phyloP scores from a whole-genome alignment of 2,797 vertebrate genomes.

The Argyrosomus regius region DNA sequence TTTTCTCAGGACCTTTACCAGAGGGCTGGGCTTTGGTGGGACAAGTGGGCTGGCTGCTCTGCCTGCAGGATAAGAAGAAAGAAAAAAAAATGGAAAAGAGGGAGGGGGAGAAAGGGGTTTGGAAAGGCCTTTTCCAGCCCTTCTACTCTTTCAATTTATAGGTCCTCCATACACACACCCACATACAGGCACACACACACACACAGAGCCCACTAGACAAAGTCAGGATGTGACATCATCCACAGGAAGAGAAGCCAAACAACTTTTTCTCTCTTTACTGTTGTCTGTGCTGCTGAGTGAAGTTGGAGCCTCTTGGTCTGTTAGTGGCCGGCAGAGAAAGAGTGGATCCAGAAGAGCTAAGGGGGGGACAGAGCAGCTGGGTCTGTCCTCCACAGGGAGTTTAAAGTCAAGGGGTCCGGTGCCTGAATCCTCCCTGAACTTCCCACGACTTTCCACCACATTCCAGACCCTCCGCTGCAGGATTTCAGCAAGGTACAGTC shows the following conservation, averaged over 20 bases:
- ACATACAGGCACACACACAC: constrained; percentile 53
- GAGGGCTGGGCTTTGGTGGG: constrained; percentile 64
- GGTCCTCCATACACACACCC: constrained; percentile 73
- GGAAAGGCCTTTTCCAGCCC: constrained; percentile 67
- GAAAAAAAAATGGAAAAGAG: constrained; percentile 37
- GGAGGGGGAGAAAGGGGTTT: constrained; percentile 56
- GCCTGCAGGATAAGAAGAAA: constrained; percentile 58
- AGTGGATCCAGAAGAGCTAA: constrained; percentile 60
- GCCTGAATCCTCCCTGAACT: constrained; percentile 69
- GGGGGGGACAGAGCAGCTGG: constrained; percentile 61
- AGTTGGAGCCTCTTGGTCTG: constrained; percentile 66
- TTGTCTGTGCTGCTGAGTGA: constrained; percentile 60
- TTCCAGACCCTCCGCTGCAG: constrained; percentile 70
- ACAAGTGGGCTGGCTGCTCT: constrained; percentile 58
- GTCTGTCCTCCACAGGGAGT: constrained; percentile 61
- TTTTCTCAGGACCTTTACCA: constrained; percentile 75
- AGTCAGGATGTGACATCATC: constrained; percentile 97
- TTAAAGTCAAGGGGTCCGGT: constrained; percentile 53
- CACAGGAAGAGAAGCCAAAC: constrained; percentile 86
- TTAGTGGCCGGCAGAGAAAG: constrained; percentile 51
- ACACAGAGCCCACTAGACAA: constrained; percentile 74
- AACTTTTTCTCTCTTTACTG: constrained; percentile 73
- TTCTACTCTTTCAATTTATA: constrained; percentile 75
- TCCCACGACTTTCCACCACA: constrained; percentile 70
- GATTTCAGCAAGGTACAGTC: constrained; percentile 82